A percentile compares a stretch with the other conserved stretches of the same genome.
Conservation (phyloP, 2,888 invertebrate species). For the Drosophila nr. perissopoda region DNA sequence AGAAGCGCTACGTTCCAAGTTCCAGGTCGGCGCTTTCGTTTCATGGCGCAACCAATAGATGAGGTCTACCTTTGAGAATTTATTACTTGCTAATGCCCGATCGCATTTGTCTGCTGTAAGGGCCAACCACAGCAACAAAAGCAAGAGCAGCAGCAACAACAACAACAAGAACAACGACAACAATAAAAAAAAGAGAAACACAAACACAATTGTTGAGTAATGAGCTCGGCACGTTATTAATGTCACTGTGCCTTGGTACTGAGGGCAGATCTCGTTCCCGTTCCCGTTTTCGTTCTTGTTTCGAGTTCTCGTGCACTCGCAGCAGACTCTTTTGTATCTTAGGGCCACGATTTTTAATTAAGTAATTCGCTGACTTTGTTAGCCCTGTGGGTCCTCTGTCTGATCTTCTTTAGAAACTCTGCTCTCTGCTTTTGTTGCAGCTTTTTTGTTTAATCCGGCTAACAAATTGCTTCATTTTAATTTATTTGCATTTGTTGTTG, state of each 20-base stretch:
- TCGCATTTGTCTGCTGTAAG: slow-evolving; percentile 69
- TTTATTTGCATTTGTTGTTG: slow-evolving; percentile 78
- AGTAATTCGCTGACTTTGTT: slow-evolving; percentile 82
- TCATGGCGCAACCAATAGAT: slow-evolving; percentile 56
- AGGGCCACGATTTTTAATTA: slow-evolving; percentile 83
- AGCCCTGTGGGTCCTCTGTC: slow-evolving; percentile 65
- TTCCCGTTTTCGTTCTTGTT: slow-evolving; percentile 23
- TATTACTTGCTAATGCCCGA: slow-evolving; percentile 82
- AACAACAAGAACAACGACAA: background rate
- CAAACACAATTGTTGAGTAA: slow-evolving; percentile 76
- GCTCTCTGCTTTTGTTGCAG: slow-evolving; percentile 15
- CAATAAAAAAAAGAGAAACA: slow-evolving; percentile 15
- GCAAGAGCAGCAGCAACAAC: background rate
- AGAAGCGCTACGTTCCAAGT: slow-evolving; percentile 1
- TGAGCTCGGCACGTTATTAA: slow-evolving; percentile 80
- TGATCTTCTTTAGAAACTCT: slow-evolving; percentile 48
- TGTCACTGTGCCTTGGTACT: slow-evolving; percentile 60
- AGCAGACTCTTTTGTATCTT: slow-evolving; percentile 47
- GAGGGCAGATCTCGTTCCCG: slow-evolving; percentile 15
- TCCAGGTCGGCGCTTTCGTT: slow-evolving; percentile 52
- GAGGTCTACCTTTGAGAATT: slow-evolving; percentile 72
- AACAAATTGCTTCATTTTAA: slow-evolving; percentile 81
- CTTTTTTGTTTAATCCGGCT: slow-evolving; percentile 70
- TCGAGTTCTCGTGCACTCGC: slow-evolving; percentile 11
- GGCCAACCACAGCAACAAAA: slow-evolving; percentile 31